These are phyloP conservation scores for Phenganax marumi DNA, from an alignment of 92 coral and sea anemone genomes.

Conservation along the genomic window DNA sequence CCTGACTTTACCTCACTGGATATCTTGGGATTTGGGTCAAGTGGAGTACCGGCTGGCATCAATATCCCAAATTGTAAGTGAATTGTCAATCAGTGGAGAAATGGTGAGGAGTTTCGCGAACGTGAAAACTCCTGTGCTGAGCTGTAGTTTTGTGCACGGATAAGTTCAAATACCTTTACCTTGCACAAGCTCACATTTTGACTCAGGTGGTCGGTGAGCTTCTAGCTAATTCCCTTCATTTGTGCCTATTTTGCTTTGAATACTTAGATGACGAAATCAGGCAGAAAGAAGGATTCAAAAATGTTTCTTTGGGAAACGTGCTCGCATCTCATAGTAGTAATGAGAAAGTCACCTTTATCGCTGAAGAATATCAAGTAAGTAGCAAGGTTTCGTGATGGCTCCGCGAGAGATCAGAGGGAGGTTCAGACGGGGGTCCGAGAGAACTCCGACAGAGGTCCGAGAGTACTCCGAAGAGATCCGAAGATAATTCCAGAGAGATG, in stretches of 20 bases:
- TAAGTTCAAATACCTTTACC: no score
- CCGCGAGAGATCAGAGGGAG: no score
- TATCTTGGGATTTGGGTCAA: slow-evolving; percentile 86
- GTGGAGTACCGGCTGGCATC: slow-evolving; percentile 97
- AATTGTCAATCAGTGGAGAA: not conserved
- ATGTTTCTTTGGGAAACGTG: slow-evolving; percentile 93
- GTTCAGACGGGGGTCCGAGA: no score
- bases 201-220: not conserved
- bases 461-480: no score
- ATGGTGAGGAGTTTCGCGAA: no score
- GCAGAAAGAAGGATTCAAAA: slow-evolving; percentile 92
- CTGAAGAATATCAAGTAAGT: slow-evolving; percentile 75
- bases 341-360: slow-evolving; percentile 80
- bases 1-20: slow-evolving; percentile 99
- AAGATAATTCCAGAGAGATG: no score
- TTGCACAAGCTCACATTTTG: no score
- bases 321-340: slow-evolving; percentile 84
- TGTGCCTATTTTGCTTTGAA: not conserved
- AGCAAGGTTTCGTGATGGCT: not conserved
- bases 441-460: no score
- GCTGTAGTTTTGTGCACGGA: no score
- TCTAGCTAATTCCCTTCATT: not conserved
- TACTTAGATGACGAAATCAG: slow-evolving; percentile 86
- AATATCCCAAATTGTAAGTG: slow-evolving; percentile 95
- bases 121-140: no score